Evolutionary conservation across 2,888 invertebrate genomes (phyloP), one percentile per base, ranked within the genome.

Genomic region (Neoaliturus tenellus): DNA sequence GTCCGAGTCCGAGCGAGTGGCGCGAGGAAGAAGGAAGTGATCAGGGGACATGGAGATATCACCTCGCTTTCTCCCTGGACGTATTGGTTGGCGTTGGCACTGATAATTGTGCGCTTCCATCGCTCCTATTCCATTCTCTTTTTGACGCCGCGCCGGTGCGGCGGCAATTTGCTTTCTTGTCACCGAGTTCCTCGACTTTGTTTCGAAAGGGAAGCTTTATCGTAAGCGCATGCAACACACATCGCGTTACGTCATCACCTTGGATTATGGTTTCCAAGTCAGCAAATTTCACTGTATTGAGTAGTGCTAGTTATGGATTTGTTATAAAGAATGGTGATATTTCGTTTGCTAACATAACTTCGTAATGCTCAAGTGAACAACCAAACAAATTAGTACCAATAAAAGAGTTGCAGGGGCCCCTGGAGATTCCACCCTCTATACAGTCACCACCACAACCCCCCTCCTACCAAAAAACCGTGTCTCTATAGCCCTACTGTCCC

Each of bases 81-180:
- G 75, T 75, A 75, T 75, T n/a, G 23, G 75, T 75, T 48, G 44
- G 75, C 75, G 75, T 75, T 48, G 44, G 75, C 75, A 44, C 25
- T 75, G 73, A 58, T 41, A 39, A 69, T 10, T 71, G 75, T 25
- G 44, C 48, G 75, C n/a, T n/a, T 28, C 75, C 71, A 25, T 14
- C 44, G 35, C n/a, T 67, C 35, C 71, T 44, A 75, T 75, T 44
- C 44, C 75, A 75, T 75, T 75, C 75, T 44, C 48, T 75, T 28
- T 73, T 14, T 20, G 14, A 55, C 28, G 62, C 28, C 62, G 12
- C 58, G 25, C 25, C 14, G 51, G 10, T 6, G 20, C 25, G 31
- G 25, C 12, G 25, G 10, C 17, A 33, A 69, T 69, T 69, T 23
- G n/a, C 33, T 33, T 69, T 33, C 33, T 69, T 69, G 67, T 69